Percentiles rank a stretch among this genome's conserved stretches.
phyloP scores from a whole-genome alignment of 2,797 vertebrate genomes.

The Fundulus diaphanus region DNA sequence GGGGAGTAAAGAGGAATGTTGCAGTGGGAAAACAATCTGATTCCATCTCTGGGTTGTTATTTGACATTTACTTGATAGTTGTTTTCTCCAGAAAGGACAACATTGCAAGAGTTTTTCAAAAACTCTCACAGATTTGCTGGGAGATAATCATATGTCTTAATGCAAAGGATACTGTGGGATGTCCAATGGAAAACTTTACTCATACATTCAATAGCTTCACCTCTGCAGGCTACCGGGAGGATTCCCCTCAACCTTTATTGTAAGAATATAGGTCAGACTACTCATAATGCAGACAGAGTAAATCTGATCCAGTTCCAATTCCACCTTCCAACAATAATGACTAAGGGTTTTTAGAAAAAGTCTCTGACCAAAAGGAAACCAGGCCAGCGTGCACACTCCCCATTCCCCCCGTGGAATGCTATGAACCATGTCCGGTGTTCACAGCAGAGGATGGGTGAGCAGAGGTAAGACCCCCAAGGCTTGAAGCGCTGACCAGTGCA shows the following conservation, averaged over 20 bases:
- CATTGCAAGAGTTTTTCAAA: conserved; percentile 17
- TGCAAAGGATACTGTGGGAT: neutral
- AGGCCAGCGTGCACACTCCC: conserved; percentile 72
- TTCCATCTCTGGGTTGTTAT: conserved; percentile 52
- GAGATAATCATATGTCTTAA: neutral
- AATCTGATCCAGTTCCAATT: conserved; percentile 41
- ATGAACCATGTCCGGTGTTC: conserved; percentile 40
- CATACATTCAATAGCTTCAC: neutral
- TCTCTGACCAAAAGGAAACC: conserved; percentile 72
- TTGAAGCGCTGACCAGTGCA: conserved; percentile 61
- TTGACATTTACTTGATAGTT: conserved; percentile 60
- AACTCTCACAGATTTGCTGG: neutral
- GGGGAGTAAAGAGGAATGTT: conserved; percentile 69
- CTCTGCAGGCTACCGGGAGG: neutral
- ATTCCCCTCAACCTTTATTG: too few relatives aligned
- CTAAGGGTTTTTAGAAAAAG: conserved; percentile 51
- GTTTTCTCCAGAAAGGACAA: conserved; percentile 56
- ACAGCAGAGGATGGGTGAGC: conserved; percentile 55
- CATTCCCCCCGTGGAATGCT: conserved; percentile 65
- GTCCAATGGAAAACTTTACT: neutral
- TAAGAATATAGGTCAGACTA: conserved; percentile 57
- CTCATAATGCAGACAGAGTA: conserved; percentile 48
- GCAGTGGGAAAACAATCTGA: conserved; percentile 68
- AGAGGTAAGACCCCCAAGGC: conserved; percentile 16
- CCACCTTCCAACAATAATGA: conserved; percentile 63